These are phyloP conservation scores for Hypercompe scribonia DNA, from an alignment of 2,888 invertebrate genomes.

Conservation along the genomic window DNA sequence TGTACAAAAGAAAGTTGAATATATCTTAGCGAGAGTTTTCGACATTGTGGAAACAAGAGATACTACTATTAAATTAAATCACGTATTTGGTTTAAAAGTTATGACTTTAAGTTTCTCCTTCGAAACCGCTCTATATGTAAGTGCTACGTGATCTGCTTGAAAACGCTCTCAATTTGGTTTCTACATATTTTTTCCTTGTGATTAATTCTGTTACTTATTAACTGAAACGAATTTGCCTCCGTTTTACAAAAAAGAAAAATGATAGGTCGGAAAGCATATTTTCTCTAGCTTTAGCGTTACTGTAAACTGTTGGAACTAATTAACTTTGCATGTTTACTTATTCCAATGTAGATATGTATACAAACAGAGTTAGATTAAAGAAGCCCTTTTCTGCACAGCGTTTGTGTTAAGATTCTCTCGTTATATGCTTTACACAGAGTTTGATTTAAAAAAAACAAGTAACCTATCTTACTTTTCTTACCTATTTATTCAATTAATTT, in stretches of 20 bases:
- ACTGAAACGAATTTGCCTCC: constrained; percentile 64
- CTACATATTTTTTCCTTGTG: constrained; percentile 69
- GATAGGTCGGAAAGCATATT: constrained; percentile 41
- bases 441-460: not conserved
- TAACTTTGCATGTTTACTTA: constrained; percentile 48
- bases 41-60: constrained; percentile 68
- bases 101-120: constrained; percentile 81
- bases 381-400: constrained; percentile 16
- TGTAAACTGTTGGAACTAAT: constrained; percentile 45
- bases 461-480: not conserved
- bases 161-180: constrained; percentile 69
- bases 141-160: constrained; percentile 77
- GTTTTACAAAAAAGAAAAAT: constrained; percentile 50
- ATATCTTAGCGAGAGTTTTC: constrained; percentile 78
- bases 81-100: constrained; percentile 86
- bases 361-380: constrained; percentile 11
- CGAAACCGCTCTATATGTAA: constrained; percentile 80
- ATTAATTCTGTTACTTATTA: constrained; percentile 74
- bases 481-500: not conserved
- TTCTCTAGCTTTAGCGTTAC: constrained; percentile 36
- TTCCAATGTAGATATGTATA: constrained; percentile 23
- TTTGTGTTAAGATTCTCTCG: constrained; percentile 17
- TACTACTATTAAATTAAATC: constrained; percentile 85
- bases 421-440: constrained; percentile 9
- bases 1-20: constrained; percentile 78